Evolutionary conservation across 2,113 vertebrate genomes (phyloP), one percentile per base, ranked within the genome.

Genomic region (Raphicerus campestris): DNA sequence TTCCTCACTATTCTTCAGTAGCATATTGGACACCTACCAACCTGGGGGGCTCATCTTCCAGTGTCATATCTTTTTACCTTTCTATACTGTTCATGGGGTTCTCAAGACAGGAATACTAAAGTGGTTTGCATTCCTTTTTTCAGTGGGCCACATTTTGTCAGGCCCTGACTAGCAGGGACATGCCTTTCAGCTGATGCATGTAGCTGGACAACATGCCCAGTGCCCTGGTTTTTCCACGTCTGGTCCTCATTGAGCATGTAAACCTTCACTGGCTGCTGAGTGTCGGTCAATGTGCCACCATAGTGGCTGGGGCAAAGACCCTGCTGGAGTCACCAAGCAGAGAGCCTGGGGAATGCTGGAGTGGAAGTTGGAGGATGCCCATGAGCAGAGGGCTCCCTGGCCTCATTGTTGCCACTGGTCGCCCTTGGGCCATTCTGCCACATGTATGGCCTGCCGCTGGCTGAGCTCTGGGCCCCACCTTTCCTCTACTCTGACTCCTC

Each of bases 281-380:
- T 63, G 30, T 63, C 3, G 1, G 30, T 63, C 61, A 63, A 63
- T 32, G 30, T 63, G 15, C 61, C 61, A 8, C 14, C 7, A 3
- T 63, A 32, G 15, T 15, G 61, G 30, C 30, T 32, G 14, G 15
- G 30, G 61, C 61, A 63, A 63, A 32, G 3, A 16, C 15, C 30
- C 6, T 63, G 60, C 60, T 63, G 60, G 60, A 63, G 30, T 32
- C 60, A 32, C 14, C 61, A 30, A 32, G 6, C 61, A 63, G 61
- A 32, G 30, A 63, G 30, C 30, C 30, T 0, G 0, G 61, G 30
- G 61, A 32, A 32, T 63, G 61, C 30, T 16, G 61, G 61, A 63
- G 15, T 0, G 0, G 61, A 32, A 7, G 7, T 4, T 32, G 61
- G 61, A 63, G 15, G 30, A 32, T 63, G 61, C 30, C 60, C 30